phyloP scores from a whole-genome alignment of 2,888 invertebrate genomes.

The Drosophila falleni region DNA sequence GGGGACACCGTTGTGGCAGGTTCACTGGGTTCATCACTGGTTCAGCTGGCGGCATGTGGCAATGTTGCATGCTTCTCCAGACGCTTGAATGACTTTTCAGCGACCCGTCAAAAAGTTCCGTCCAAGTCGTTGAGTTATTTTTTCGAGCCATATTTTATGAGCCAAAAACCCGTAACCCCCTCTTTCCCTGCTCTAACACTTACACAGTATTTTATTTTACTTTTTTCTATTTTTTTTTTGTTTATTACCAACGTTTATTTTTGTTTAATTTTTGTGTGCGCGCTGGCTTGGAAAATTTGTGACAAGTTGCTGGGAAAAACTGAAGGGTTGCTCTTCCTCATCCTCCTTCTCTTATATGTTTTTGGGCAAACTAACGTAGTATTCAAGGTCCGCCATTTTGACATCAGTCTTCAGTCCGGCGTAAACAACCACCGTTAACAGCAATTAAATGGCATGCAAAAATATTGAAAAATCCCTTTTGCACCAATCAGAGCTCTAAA shows the following conservation, averaged over 20 bases:
- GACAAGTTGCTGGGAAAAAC: slow-evolving; percentile 60
- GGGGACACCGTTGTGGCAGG: slow-evolving; percentile 14
- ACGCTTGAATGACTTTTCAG: slow-evolving; percentile 59
- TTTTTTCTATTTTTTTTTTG: slow-evolving; percentile 29
- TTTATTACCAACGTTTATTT: slow-evolving; percentile 56
- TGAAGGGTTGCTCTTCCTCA: slow-evolving; percentile 55
- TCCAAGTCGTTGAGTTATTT: slow-evolving; percentile 43
- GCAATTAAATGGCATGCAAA: slow-evolving; percentile 72
- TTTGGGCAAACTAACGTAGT: slow-evolving; percentile 39
- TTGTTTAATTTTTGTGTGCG: slow-evolving; percentile 44
- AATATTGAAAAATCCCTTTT: slow-evolving; percentile 29
- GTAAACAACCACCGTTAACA: slow-evolving; percentile 56
- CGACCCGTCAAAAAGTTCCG: slow-evolving; percentile 37
- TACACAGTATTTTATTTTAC: slow-evolving; percentile 4
- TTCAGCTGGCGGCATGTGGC: slow-evolving; percentile 20
- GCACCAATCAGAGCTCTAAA: slow-evolving; percentile 70
- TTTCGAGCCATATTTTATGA: slow-evolving; percentile 47
- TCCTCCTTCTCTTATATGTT: neutral
- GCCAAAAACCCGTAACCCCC: neutral
- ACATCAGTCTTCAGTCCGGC: slow-evolving; percentile 2
- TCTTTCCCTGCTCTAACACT: too few relatives aligned
- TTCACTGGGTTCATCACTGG: slow-evolving; percentile 19
- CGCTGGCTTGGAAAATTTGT: slow-evolving; percentile 76
- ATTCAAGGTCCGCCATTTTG: slow-evolving; percentile 66
- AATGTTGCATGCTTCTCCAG: slow-evolving; percentile 28